Base-by-base conservation (phyloP, 2,888 invertebrate species). In the Lacanobia oleracea region DNA sequence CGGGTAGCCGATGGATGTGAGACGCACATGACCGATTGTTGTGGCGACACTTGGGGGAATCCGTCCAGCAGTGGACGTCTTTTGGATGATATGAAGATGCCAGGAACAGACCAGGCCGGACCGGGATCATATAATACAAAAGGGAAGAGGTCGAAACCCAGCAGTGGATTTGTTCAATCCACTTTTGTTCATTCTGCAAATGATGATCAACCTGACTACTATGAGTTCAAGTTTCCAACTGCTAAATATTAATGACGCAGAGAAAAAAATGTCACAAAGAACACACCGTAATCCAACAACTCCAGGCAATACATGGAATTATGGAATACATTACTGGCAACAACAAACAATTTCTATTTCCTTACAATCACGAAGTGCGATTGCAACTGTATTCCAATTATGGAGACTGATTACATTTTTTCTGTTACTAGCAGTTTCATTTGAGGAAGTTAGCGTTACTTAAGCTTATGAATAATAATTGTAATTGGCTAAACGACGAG, bases 401-500 rank as follows among this genome's bases (percentile, higher is more conserved):
- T 66, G 64, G 67, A 64, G 37, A 21, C 23, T 16, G 51, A 67
- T 48, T 66, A 33, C 10, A 43, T 33, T 74, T 82, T 67, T 80
- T 65, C 68, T 62, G 18, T 43, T 54, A 12, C n/a, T 16, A 60
- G 21, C 57, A 16, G 60, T 77, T 81, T 72, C 68, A 48, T 61
- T 75, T 43, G 54, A 82, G 82, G 79, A 84, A 84, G 61, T 27
- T 40, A 45, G 51, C 60, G 14, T 73, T 79, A 69, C 72, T 67
- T 64, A 77, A 74, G 71, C 51, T 59, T 68, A 69, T 84, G 78
- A 84, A 86, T 81, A 85, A 82, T 79, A 10, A 78, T 78, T 77
- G 53, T 68, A 68, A 79, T 72, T 65, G 50, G 40, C 14, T 76
- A 81, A 81, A 68, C 56, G 75, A 68, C 53, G 67, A 59, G 27